Conservation (phyloP, 2,797 vertebrate genomes). For the Dermochelys coriacea region DNA sequence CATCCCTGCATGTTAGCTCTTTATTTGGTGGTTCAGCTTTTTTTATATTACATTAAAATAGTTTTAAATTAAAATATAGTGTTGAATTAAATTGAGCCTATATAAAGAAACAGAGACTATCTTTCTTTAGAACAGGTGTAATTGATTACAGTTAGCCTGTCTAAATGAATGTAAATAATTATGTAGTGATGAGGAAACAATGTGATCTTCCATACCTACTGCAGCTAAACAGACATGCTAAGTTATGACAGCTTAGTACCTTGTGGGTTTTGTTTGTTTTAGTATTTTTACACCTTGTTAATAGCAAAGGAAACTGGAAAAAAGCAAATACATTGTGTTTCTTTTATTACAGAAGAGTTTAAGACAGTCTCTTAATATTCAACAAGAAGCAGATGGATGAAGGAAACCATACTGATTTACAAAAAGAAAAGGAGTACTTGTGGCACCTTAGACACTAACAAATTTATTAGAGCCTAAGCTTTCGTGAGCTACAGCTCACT, state of each 20-base stretch:
- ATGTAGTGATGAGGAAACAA: background rate
- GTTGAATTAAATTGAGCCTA: conserved; percentile 45
- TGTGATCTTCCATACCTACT: background rate
- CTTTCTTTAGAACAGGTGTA: conserved; percentile 39
- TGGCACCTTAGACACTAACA: too few relatives aligned
- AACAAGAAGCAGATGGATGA: conserved; percentile 45
- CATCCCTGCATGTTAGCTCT: conserved; percentile 24
- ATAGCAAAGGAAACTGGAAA: background rate
- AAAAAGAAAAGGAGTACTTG: too few relatives aligned
- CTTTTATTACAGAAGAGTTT: background rate
- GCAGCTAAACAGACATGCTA: background rate
- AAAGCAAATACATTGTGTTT: background rate
- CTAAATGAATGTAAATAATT: conserved; percentile 61
- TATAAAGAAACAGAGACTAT: conserved; percentile 20
- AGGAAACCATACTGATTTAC: conserved; percentile 51
- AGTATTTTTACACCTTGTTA: conserved; percentile 54
- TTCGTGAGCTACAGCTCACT: too few relatives aligned
- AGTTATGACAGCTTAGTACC: background rate
- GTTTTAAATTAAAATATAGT: conserved; percentile 54
- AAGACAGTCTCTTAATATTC: conserved; percentile 40
- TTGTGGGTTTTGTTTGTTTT: background rate
- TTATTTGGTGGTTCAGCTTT: conserved; percentile 46
- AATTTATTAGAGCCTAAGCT: too few relatives aligned
- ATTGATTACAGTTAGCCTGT: conserved; percentile 39
- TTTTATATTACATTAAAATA: conserved; percentile 53